Conservation (phyloP, 2,888 invertebrate species). For the Mantis religiosa region DNA sequence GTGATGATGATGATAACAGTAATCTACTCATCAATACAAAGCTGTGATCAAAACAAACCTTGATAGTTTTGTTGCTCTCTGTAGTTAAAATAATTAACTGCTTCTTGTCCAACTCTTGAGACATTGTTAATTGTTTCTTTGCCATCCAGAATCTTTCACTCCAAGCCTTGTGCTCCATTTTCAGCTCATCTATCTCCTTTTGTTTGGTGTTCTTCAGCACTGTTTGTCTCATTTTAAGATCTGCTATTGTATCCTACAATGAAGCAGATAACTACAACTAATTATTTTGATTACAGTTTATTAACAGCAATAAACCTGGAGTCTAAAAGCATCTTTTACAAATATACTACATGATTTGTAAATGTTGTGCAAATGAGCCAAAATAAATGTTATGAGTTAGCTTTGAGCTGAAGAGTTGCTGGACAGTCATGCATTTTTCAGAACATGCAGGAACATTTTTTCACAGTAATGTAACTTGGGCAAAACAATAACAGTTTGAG, state of each 20-base stretch:
- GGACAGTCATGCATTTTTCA: too few species aligned
- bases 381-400: too few species aligned
- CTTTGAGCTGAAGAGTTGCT: too few species aligned
- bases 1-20: too few species aligned
- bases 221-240: constrained; percentile 47
- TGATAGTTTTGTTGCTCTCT: constrained; percentile 51
- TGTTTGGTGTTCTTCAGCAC: constrained; percentile 10
- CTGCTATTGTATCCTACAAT: constrained; percentile 38
- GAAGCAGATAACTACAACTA: not conserved
- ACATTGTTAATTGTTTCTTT: constrained; percentile 43
- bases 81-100: constrained; percentile 59
- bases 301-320: too few species aligned
- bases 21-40: not conserved
- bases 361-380: too few species aligned
- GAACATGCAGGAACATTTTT: too few species aligned
- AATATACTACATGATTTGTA: too few species aligned
- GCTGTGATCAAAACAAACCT: constrained; percentile 34
- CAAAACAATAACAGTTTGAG: too few species aligned
- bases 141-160: constrained; percentile 24
- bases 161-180: constrained; percentile 30
- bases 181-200: constrained; percentile 28
- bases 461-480: too few species aligned
- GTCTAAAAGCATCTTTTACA: too few species aligned
- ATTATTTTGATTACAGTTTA: not conserved
- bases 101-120: constrained; percentile 49